Conservation (phyloP, 1,140 invertebrate species). For the Drosophila fuyamai region DNA sequence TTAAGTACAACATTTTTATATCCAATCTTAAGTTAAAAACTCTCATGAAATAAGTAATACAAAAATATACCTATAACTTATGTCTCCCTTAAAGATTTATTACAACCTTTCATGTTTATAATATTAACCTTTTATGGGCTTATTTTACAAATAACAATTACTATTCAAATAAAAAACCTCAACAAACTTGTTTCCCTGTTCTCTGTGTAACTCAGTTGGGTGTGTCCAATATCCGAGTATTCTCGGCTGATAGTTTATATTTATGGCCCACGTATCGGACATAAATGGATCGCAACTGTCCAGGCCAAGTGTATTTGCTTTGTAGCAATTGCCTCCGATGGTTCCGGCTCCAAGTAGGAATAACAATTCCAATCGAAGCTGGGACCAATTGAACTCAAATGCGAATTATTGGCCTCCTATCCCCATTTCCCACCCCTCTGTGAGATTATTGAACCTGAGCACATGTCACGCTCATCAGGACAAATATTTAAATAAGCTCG, state of each 20-base stretch:
- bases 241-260: constrained; percentile 50
- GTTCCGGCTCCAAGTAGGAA: constrained; percentile 36
- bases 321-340: constrained; percentile 60
- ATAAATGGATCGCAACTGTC: constrained; percentile 44
- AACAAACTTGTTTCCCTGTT: not conserved
- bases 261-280: constrained; percentile 62
- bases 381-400: constrained; percentile 41
- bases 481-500: constrained; percentile 49
- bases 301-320: constrained; percentile 34
- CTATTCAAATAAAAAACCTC: too few species aligned
- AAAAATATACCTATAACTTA: too few species aligned
- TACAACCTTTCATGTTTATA: too few species aligned
- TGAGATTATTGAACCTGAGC: constrained; percentile 34
- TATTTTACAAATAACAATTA: too few species aligned
- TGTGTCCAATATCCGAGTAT: constrained; percentile 4
- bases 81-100: too few species aligned
- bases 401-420: constrained; percentile 14
- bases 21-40: too few species aligned
- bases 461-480: constrained; percentile 43
- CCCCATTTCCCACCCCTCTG: constrained; percentile 1
- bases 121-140: too few species aligned
- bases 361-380: constrained; percentile 41
- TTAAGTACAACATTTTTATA: too few species aligned
- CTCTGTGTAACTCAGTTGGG: not conserved
- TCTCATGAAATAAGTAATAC: too few species aligned